Conservation (phyloP, 2,797 vertebrate genomes). For the Cheirogaleus major region DNA sequence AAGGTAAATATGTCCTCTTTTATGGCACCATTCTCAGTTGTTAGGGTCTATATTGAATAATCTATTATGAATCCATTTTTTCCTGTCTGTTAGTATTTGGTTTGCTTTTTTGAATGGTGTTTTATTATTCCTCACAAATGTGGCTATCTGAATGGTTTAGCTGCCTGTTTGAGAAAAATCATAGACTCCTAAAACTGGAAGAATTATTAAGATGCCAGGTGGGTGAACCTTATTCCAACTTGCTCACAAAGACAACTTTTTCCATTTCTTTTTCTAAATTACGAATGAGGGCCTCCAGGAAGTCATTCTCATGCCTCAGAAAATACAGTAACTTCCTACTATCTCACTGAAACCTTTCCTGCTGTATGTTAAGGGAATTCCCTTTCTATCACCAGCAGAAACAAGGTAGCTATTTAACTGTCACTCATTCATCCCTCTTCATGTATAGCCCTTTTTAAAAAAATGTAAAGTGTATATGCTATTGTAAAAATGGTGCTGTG, state of each 20-base stretch:
- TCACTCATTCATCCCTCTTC: not conserved
- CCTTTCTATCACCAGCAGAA: not conserved
- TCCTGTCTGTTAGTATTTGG: slow-evolving; percentile 1
- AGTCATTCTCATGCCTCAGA: not conserved
- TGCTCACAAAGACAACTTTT: not conserved
- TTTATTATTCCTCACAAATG: slow-evolving; percentile 5
- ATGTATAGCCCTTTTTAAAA: not conserved
- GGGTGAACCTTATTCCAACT: not conserved
- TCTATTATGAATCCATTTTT: not conserved
- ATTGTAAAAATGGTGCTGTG: slow-evolving; percentile 10
- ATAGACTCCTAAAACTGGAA: not conserved
- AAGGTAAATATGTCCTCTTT: not conserved
- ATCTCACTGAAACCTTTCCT: not conserved
- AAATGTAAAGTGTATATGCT: not conserved
- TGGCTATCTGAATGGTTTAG: not conserved
- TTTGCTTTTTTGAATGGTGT: slow-evolving; percentile 40
- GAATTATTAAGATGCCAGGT: not conserved
- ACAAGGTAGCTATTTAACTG: not conserved
- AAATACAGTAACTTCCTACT: not conserved
- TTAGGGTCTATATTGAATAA: slow-evolving; percentile 39
- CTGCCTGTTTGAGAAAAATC: slow-evolving; percentile 55
- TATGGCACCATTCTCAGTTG: not conserved
- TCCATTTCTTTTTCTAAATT: slow-evolving; percentile 1
- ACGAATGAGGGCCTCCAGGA: not conserved
- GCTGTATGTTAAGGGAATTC: not conserved